phyloP scores from a whole-genome alignment of 2,113 vertebrate species.

The Cygnus buccinator region DNA sequence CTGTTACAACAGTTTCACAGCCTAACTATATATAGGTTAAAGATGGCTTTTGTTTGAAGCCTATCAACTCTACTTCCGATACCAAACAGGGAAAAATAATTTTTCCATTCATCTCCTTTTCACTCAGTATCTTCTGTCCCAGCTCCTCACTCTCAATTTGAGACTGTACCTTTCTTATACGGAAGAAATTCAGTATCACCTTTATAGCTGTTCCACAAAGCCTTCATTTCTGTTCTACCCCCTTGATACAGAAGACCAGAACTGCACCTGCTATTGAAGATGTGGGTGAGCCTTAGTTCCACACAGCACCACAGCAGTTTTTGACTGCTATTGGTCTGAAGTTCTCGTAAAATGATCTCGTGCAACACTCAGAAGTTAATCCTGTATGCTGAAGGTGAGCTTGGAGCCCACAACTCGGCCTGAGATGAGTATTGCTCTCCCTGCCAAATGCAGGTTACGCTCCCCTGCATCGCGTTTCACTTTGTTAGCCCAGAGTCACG shows the following conservation, averaged over 20 bases:
- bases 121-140: not conserved
- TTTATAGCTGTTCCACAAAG: not conserved
- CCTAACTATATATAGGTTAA: rapidly evolving
- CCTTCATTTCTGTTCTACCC: not conserved
- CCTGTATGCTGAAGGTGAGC: rapidly evolving
- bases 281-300: not conserved
- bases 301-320: not conserved
- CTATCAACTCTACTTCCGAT: not conserved
- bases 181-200: not conserved
- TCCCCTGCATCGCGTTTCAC: not conserved
- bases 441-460: not conserved
- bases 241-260: not conserved
- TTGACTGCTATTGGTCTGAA: not conserved
- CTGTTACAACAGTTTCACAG: not conserved
- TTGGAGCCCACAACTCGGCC: not conserved
- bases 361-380: not conserved
- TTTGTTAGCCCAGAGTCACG: not conserved
- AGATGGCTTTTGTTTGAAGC: not conserved
- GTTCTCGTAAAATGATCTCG: not conserved
- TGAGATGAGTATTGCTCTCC: not conserved
- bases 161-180: not conserved
- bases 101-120: not conserved
- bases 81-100: not conserved
- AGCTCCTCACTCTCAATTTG: not conserved
- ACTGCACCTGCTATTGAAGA: not conserved